Evolutionary conservation across 2,113 vertebrate genomes (phyloP), one percentile per base, ranked within the genome.

Genomic region (Cyprinus carpio): DNA sequence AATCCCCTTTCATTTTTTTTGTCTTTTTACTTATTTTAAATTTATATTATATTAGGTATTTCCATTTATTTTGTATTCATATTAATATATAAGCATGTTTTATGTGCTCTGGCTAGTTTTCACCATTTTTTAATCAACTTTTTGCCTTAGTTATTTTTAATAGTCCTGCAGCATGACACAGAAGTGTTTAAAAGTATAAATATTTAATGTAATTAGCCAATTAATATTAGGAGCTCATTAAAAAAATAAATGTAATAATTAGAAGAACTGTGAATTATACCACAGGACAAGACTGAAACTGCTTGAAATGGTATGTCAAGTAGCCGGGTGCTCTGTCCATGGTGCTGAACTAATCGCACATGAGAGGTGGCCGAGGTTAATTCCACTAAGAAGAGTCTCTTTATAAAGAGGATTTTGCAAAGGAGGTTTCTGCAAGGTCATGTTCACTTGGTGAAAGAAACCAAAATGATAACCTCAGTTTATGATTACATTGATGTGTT

Each of bases 331-430:
- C 82, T 54, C 86, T 90, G 86, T 90, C 89, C 87, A 89, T 89
- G 88, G 89, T 90, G 78, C 89, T 89, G 89, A 87, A 86, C 43
- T 83, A 69, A 60, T 71, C 75, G 60, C 75, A 46, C 46, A 8
- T 9, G 15, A 77, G 5, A 83, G 62, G 31, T 64, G 51, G 77
- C 25, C 13, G 58, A 69, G 65, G 27, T 84, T 65, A 78, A 87
- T 85, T 78, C 77, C 72, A 64, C 27, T 81, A 31, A 74, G 69
- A 43, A 60, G 58, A 37, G 78, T 25, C 74, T 75, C 58, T 76
- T 77, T 10, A 82, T 72, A 78, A 72, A 79, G 65, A 86, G 58
- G 84, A 54, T 85, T 85, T 18, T 31, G 12, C 46, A 49, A 71
- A 43, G 43, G n/a, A 51, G 40, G 18, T 77, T 82, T 82, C n/a